These are phyloP conservation scores for Diadophis punctatus DNA, from an alignment of 2,113 vertebrate species.

Conservation along the genomic window DNA sequence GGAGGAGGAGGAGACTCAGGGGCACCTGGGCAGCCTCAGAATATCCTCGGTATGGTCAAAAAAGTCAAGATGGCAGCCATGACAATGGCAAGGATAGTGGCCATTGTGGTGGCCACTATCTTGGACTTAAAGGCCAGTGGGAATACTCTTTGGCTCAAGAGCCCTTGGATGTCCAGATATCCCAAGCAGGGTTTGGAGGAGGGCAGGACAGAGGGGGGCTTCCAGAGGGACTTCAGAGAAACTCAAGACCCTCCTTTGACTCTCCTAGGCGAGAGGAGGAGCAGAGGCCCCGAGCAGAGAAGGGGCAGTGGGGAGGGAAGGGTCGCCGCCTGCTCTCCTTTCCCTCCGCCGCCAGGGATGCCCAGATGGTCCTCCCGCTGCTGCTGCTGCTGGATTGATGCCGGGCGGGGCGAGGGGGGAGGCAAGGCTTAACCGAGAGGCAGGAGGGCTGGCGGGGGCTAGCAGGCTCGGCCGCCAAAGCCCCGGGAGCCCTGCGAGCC, in stretches of 20 bases:
- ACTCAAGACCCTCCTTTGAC: neutral
- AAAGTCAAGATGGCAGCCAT: neutral
- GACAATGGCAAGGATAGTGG: neutral
- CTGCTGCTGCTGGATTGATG: fast-evolving
- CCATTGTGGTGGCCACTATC: neutral
- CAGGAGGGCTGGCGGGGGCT: neutral
- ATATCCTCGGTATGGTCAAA: neutral
- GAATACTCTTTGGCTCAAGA: neutral
- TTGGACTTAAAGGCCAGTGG: neutral
- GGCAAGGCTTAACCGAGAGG: fast-evolving
- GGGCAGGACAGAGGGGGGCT: neutral
- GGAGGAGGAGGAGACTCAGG: neutral
- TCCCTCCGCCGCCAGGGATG: neutral
- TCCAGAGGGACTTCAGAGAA: neutral
- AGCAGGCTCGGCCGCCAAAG: neutral
- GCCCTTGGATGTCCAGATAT: neutral
- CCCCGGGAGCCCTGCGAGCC: neutral
- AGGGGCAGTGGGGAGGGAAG: fast-evolving
- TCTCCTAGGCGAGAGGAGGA: neutral
- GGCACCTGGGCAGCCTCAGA: neutral
- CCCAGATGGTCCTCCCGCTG: fast-evolving
- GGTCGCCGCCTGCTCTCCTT: too few relatives aligned
- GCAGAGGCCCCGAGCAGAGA: neutral
- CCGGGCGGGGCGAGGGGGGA: fast-evolving
- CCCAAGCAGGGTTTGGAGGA: neutral